Base-by-base conservation (phyloP, 2,888 invertebrate species). In the Drosophila pegasa region DNA sequence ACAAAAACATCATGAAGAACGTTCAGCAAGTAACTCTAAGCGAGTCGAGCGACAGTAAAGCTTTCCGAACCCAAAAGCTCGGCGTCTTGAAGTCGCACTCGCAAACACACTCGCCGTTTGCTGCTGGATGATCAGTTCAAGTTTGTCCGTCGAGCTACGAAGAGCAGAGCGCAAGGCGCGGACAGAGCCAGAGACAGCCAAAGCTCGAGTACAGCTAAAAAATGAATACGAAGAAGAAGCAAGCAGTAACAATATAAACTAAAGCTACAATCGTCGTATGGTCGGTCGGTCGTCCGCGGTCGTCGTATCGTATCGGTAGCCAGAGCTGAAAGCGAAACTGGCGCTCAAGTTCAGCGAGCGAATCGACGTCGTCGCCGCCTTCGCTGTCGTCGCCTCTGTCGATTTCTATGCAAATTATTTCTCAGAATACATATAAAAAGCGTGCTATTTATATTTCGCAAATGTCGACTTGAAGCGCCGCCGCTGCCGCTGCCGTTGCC, bases 321-420 rank as follows among this genome's bases (percentile, higher is more conserved):
- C 54, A 61, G 60, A 63, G 67, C 72, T 75, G 83, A 84, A 84
- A 84, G 87, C 87, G 86, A 84, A 84, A 87, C 77, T 78, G 78
- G 57, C 77, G 87, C 87, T 87, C 83, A 85, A 87, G 82, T 87
- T 85, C 86, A 87, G 85, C 64, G 38, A 73, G 75, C 67, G 85
- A 81, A 78, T 84, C 81, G 65, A 45, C 61, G 45, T 70, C 57
- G 64, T 29, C 25, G 75, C 27, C 37, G 54, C 40, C 29, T 37
- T 20, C 41, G 51, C 6, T 35, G 58, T 41, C 52, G 63, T 25
- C 63, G 67, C 50, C 58, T 71, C 38, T 40, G 85, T 67, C 82
- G 87, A 85, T 87, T 83, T 83, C 87, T 85, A 83, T 83, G 83
- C 86, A 83, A 83, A 84, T 87, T 82, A 85, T 84, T 87, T 76